Evolutionary conservation across 2,797 vertebrate species (phyloP).

Genomic region (Hoplostethus mediterraneus): DNA sequence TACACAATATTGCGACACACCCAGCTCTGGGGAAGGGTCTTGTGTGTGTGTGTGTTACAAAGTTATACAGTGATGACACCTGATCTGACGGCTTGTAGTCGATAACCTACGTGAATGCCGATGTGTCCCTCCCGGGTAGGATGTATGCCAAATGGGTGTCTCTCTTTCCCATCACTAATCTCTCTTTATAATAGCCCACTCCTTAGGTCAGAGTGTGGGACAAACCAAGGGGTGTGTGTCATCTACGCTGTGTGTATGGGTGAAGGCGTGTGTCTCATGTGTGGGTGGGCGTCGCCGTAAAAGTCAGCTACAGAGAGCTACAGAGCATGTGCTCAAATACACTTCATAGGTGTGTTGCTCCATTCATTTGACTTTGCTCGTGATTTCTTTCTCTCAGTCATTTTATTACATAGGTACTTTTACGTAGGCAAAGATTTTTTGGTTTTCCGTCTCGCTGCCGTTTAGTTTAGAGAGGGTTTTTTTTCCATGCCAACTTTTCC

Average conservation of each 20-base stretch:
- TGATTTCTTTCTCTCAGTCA: constrained; percentile 18
- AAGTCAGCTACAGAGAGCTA: constrained; percentile 54
- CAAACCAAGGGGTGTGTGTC: constrained; percentile 61
- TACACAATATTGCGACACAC: constrained; percentile 14
- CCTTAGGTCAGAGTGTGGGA: constrained; percentile 44
- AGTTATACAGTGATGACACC: constrained; percentile 58
- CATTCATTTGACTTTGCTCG: constrained; percentile 39
- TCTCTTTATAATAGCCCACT: constrained; percentile 60
- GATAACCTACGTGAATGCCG: constrained; percentile 44
- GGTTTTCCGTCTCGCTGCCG: constrained; percentile 44
- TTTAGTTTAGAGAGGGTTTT: constrained; percentile 75
- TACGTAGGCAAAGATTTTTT: constrained; percentile 9
- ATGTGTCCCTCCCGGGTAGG: constrained; percentile 38
- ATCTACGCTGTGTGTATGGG: constrained; percentile 27
- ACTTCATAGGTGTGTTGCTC: constrained; percentile 52
- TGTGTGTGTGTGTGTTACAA: constrained; percentile 28
- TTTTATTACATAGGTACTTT: constrained; percentile 15
- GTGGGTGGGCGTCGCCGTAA: constrained; percentile 61
- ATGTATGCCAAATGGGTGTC: constrained; percentile 54
- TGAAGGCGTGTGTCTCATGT: constrained; percentile 64
- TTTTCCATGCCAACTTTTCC: constrained; percentile 75
- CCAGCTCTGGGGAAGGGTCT: constrained; percentile 13
- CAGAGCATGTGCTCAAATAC: constrained; percentile 71
- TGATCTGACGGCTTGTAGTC: constrained; percentile 51
- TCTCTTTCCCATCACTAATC: constrained; percentile 65